Evolutionary conservation across 2,888 invertebrate species (phyloP), one percentile per base, ranked within the genome.

Genomic region (Caenorhabditis sp.): DNA sequence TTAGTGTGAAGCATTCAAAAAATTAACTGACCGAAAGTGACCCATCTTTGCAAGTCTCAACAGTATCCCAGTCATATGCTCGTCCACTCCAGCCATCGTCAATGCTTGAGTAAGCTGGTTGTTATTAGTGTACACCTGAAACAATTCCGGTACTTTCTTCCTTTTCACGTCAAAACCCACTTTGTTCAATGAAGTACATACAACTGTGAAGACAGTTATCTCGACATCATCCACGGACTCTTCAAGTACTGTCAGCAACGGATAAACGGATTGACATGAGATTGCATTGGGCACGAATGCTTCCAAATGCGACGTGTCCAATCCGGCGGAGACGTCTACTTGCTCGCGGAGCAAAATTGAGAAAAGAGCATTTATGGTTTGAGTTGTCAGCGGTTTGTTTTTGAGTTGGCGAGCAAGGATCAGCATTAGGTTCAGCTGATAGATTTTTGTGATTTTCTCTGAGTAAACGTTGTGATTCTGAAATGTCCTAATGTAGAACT

Each of bases 321-420:
- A 53, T 6, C 88, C 88, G 22, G 87, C 82, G 7, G 77, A 74
- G 13, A 88, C 53, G n/a, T 79, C 80, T 3, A 88, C 82, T 30
- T 83, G 81, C 52, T 87, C 87, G 8, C 85, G 82, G 59, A 84
- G 84, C 24, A 87, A 56, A 27, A 88, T 81, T 3, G 85, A 84
- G 52, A 88, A 88, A 1, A 87, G 53, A 1, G 85, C 78, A 48
- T 88, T 86, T 15, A 83, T 83, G 9, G 85, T 81, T 20, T 55
- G 56, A 37, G 70, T 52, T 27, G 82, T 81, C 7, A 85, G 62
- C 3, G 71, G 75, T 24, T 79, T 65, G 13, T 75, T 73, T 27
- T 79, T 58, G 13, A 89, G 58, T 65, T 89, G 87, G 7, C 83
- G 84, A 9, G 87, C 83, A 22, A 89, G 72, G 45, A 89, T 75